A percentile compares a stretch with the other conserved stretches of the same genome.
Conservation (phyloP, 2,797 vertebrate species). For the Bradypus variegatus region DNA sequence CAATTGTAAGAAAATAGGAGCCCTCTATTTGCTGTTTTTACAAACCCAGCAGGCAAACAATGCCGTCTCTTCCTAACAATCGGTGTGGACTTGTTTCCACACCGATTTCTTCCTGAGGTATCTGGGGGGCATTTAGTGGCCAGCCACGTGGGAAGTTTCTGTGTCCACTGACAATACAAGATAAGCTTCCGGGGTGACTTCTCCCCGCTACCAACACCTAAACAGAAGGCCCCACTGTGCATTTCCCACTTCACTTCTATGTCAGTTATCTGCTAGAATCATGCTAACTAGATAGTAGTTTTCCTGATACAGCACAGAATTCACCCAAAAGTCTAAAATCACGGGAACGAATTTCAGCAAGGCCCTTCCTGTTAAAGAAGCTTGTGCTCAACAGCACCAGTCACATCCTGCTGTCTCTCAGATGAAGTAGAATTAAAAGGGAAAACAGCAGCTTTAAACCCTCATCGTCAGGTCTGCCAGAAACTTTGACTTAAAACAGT, state of each 20-base stretch:
- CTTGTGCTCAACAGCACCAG: no score
- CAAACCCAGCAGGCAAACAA: background rate
- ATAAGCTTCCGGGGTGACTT: background rate
- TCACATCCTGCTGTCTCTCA: background rate
- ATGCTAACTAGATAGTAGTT: background rate
- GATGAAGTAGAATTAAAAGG: background rate
- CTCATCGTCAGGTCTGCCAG: background rate
- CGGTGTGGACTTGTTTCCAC: rapidly evolving
- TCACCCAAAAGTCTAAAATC: background rate
- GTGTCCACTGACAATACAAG: background rate
- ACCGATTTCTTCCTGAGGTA: background rate
- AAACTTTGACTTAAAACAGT: background rate
- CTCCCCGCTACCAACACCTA: background rate
- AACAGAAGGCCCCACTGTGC: background rate
- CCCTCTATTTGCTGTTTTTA: background rate
- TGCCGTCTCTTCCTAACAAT: no score
- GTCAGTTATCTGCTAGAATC: background rate
- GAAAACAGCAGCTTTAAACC: background rate
- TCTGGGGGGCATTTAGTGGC: background rate
- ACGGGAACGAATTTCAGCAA: background rate
- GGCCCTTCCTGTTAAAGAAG: background rate
- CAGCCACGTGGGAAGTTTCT: background rate
- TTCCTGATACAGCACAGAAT: background rate
- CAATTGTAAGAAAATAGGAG: background rate
- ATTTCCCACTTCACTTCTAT: background rate